Percentiles rank a stretch among this genome's conserved stretches.
Conservation (phyloP, 2,888 invertebrate genomes). For the Lasioglossum figueresi region DNA sequence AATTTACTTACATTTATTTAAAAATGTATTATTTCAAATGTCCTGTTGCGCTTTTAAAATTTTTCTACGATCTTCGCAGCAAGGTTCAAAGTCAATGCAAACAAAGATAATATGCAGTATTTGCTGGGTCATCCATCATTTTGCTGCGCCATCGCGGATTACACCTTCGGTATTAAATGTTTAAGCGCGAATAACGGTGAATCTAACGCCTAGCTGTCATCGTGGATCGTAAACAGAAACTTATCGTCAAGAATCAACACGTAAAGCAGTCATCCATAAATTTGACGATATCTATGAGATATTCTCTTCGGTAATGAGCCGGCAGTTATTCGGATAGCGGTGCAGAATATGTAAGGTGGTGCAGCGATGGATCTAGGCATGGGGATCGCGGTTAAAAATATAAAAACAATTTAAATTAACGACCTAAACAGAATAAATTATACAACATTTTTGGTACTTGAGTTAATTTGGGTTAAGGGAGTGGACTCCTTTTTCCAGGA, state of each 20-base stretch:
- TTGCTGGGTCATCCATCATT: slow-evolving; percentile 8
- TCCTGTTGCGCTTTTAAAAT: not conserved
- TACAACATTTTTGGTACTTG: no score
- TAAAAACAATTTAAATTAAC: no score
- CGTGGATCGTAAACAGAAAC: slow-evolving; percentile 44
- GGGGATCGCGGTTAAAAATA: no score
- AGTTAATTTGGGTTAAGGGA: no score
- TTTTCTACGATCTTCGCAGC: not conserved
- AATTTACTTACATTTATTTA: no score
- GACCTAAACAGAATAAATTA: no score
- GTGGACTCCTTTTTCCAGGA: no score
- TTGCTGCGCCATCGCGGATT: slow-evolving; percentile 16
- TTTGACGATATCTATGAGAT: slow-evolving; percentile 15
- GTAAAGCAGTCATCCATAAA: slow-evolving; percentile 30
- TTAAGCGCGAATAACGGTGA: slow-evolving; percentile 44
- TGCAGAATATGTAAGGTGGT: slow-evolving; percentile 5
- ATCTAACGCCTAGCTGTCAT: slow-evolving; percentile 49
- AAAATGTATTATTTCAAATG: not conserved
- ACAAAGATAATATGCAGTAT: not conserved
- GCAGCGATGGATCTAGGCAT: no score
- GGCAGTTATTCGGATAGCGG: slow-evolving; percentile 19
- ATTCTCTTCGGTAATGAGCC: slow-evolving; percentile 38
- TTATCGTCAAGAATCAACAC: slow-evolving; percentile 47
- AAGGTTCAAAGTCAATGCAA: slow-evolving; percentile 9
- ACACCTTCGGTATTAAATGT: slow-evolving; percentile 8